Conservation (phyloP, 2,888 invertebrate species). For the Deroplatys truncata region DNA sequence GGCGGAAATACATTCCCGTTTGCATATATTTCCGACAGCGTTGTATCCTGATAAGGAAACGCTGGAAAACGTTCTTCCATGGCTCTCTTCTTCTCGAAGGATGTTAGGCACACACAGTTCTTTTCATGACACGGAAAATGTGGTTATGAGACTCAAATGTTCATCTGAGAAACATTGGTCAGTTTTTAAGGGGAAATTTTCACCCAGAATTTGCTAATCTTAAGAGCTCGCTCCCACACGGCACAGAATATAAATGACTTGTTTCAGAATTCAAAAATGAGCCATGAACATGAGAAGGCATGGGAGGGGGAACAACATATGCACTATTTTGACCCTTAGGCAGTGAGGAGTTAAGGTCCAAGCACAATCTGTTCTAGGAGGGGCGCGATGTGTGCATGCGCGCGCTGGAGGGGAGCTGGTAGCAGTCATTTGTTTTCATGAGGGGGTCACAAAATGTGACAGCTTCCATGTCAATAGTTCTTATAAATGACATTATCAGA, state of each 20-base stretch:
- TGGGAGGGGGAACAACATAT: not conserved
- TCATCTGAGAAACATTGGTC: too few relatives aligned
- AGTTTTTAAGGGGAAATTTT: not conserved
- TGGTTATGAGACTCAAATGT: too few relatives aligned
- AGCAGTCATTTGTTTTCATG: not conserved
- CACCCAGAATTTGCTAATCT: not conserved
- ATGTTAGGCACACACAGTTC: not conserved
- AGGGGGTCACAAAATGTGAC: not conserved
- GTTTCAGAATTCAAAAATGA: not conserved
- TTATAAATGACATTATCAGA: not conserved
- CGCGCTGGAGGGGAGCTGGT: not conserved
- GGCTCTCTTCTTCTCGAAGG: too few relatives aligned
- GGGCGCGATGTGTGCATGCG: not conserved
- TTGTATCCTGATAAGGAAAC: not conserved
- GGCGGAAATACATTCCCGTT: not conserved
- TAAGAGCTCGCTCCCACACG: not conserved
- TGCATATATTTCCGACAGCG: not conserved
- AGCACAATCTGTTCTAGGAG: not conserved
- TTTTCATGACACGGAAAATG: not conserved
- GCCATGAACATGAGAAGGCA: not conserved
- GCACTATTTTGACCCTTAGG: not conserved
- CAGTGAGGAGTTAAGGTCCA: not conserved
- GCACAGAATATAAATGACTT: not conserved
- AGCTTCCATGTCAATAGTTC: not conserved
- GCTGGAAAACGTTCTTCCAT: not conserved